Conservation (phyloP, 2,113 vertebrate genomes). For the Caranx ignobilis region DNA sequence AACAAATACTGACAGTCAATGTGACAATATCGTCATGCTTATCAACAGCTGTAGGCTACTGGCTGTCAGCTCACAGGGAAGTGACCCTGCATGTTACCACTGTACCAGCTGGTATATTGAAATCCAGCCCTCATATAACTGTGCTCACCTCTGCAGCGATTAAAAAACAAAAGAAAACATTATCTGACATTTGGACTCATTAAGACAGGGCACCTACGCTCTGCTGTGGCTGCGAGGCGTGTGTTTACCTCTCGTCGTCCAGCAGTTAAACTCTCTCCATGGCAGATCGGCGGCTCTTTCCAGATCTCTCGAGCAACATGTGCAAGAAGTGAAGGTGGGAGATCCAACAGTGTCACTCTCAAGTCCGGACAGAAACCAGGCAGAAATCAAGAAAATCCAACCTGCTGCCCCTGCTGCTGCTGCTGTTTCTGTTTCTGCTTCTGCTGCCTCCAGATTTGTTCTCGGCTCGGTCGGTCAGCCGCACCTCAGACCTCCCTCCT, state of each 20-base stretch:
- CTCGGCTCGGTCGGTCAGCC: background rate
- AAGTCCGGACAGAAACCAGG: background rate
- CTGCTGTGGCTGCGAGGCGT: no score
- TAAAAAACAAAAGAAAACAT: background rate
- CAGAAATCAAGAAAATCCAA: background rate
- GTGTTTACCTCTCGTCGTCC: constrained; percentile 15
- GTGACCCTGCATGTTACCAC: no score
- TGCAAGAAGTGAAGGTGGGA: background rate
- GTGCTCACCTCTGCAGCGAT: background rate
- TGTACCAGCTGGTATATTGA: background rate
- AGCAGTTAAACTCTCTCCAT: constrained; percentile 20
- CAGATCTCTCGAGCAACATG: background rate
- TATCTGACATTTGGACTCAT: background rate
- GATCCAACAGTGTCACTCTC: background rate
- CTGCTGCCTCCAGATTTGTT: background rate
- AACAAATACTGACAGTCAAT: no score
- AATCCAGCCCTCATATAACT: background rate
- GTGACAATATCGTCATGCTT: background rate
- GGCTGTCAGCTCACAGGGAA: background rate
- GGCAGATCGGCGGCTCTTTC: background rate
- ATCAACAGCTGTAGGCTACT: background rate
- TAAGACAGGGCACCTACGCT: background rate
- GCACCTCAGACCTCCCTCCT: background rate
- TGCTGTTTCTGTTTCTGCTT: background rate
- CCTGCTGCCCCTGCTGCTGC: background rate